A percentile compares a stretch with the other conserved stretches of the same genome.
These are phyloP conservation scores for Drosophila paulistorum DNA, from an alignment of 1,140 invertebrate genomes.

Conservation along the genomic window DNA sequence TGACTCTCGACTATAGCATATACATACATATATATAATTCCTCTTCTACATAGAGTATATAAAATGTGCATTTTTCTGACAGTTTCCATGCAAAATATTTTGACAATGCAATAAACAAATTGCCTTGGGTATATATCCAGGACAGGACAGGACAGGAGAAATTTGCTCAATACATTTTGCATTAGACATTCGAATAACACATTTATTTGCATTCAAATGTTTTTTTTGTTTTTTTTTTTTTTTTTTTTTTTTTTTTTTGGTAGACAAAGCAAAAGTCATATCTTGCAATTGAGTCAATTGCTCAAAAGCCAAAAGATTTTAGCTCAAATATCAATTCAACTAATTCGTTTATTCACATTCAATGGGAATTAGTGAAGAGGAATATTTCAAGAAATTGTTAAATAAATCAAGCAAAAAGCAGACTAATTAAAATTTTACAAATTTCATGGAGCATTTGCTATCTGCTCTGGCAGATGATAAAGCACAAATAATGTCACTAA, in stretches of 20 bases:
- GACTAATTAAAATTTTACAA: too few relatives aligned
- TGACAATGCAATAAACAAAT: slow-evolving; percentile 53
- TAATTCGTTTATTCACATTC: not conserved
- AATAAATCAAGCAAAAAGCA: too few relatives aligned
- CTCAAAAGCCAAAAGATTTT: not conserved
- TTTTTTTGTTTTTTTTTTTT: too few relatives aligned
- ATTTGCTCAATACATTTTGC: slow-evolving; percentile 11
- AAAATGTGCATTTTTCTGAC: slow-evolving; percentile 49
- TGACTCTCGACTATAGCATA: not conserved
- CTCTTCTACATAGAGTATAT: slow-evolving; percentile 6
- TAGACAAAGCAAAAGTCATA: slow-evolving; percentile 9
- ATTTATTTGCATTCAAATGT: too few relatives aligned
- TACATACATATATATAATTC: slow-evolving; percentile 16
- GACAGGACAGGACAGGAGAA: slow-evolving; percentile 21
- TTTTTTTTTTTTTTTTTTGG: too few relatives aligned
- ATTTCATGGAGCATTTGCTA: too few relatives aligned
- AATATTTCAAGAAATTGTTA: too few relatives aligned
- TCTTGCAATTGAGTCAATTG: slow-evolving; percentile 3
- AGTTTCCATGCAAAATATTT: slow-evolving; percentile 41
- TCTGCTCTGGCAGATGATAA: too few relatives aligned
- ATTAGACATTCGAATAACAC: not conserved
- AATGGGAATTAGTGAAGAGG: not conserved
- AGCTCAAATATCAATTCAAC: not conserved
- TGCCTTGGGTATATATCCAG: slow-evolving; percentile 33
- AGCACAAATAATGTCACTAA: too few relatives aligned